Evolutionary conservation across 2,113 vertebrate genomes (phyloP).

Genomic region (Lethenteron camtschaticum): DNA sequence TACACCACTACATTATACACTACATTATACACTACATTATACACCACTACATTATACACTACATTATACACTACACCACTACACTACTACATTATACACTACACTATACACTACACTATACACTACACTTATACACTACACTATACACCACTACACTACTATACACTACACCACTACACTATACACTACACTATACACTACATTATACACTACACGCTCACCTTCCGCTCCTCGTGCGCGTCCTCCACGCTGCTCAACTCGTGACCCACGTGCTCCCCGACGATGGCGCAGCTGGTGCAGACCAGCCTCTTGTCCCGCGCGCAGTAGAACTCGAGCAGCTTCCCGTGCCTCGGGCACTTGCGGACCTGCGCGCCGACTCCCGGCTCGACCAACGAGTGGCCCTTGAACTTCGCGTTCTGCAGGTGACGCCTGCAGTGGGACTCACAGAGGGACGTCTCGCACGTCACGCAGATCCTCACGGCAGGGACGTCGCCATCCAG

Average conservation of each 20-base stretch:
- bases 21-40: too few species aligned
- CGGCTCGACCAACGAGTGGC: background rate
- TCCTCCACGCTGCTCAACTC: background rate
- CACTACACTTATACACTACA: too few species aligned
- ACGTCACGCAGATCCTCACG: background rate
- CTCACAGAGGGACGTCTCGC: background rate
- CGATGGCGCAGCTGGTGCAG: conserved; percentile 2
- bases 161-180: too few species aligned
- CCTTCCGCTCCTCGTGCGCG: background rate
- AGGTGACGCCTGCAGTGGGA: background rate
- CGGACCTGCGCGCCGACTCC: background rate
- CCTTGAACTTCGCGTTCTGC: background rate
- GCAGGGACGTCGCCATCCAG: background rate
- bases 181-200: too few species aligned
- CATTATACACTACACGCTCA: background rate
- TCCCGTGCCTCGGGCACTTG: background rate
- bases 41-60: too few species aligned
- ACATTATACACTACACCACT: too few species aligned
- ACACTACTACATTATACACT: too few species aligned
- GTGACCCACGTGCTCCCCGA: background rate
- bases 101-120: too few species aligned
- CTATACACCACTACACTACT: too few species aligned
- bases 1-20: too few species aligned
- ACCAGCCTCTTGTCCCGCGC: background rate
- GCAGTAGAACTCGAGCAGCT: background rate